A percentile compares a stretch with the other conserved stretches of the same genome.
phyloP scores from a whole-genome alignment of 2,113 vertebrate genomes.

The Catharus minimus region DNA sequence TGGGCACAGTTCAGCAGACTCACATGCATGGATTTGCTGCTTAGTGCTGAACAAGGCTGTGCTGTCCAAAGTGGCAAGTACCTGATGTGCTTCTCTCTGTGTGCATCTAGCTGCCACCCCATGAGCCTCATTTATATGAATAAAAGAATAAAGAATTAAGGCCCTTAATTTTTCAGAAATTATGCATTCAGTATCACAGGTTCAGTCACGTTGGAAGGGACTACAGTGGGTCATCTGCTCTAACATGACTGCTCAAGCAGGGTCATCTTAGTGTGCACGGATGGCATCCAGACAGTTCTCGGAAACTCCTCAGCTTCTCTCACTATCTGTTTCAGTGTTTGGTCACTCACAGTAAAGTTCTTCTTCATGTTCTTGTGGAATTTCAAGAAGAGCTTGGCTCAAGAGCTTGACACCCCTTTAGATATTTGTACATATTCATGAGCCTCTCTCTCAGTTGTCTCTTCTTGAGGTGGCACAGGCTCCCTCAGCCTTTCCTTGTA shows the following conservation, averaged over 20 bases:
- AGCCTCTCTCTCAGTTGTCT: too few relatives aligned
- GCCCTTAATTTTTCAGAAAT: not conserved
- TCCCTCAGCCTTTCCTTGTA: not conserved
- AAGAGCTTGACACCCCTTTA: not conserved
- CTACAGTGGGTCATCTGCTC: not conserved
- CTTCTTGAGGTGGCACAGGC: too few relatives aligned
- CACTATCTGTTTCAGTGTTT: not conserved
- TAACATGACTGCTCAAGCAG: not conserved
- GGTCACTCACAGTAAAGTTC: not conserved
- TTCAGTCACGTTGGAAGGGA: not conserved
- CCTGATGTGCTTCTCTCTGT: not conserved
- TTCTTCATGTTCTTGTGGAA: not conserved
- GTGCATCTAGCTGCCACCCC: not conserved
- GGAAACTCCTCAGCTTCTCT: not conserved
- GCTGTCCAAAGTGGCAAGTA: not conserved
- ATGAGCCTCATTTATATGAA: not conserved
- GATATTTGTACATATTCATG: not conserved
- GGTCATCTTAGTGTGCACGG: fast-evolving
- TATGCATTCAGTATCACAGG: not conserved
- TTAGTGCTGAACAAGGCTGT: not conserved
- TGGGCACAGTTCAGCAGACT: not conserved
- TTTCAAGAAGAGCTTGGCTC: not conserved
- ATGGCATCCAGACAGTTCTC: not conserved
- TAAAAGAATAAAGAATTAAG: not conserved
- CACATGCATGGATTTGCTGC: not conserved